Base-by-base conservation (phyloP, 2,113 vertebrate species). In the Thinocorus orbignyianus region DNA sequence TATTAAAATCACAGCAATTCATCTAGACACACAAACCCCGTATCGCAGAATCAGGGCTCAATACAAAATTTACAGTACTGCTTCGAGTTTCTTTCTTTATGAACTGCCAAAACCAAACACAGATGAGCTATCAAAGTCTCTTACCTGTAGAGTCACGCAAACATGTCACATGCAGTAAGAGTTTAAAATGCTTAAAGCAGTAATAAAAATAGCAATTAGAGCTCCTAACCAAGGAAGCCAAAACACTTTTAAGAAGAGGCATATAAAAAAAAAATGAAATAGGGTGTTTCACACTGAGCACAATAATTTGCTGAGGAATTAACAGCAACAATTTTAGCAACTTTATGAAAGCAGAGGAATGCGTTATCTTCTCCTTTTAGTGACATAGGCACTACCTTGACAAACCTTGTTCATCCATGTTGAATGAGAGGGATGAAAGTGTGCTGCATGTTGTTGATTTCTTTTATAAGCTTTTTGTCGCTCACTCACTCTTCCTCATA, bases 301-400 rank as follows among this genome's bases (percentile, higher is more conserved):
- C 41, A 73, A 28, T 83, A 65, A 83, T 35, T 96, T 88, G 77
- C 15, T 82, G 93, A 60, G 87, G 82, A 96, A 91, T 88, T 68
- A 88, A 58, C 26, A 61, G 79, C 81, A 92, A 55, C 9, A 80
- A 77, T 90, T 84, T 65, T 76, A 95, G 90, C n/a, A 78, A 62
- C 26, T 82, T 46, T 16, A 10, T 14, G 39, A 20, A 82, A 85
- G 72, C 74, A 73, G 76, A 86, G 73, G 13, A 84, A 71, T 26
- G 41, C 1, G 30, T 91, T 92, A 19, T 33, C 46, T 77, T 48
- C 65, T 71, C 51, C 60, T 49, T 30, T 28, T 22, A 49, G 60
- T 31, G 68, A 84, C 28, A 85, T 66, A 91, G 55, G 90, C 12
- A 74, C 90, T 93, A 51, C 83, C 94, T 85, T 91, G 93, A 90